Conservation (phyloP, 2,113 vertebrate genomes). For the Lagopus muta region DNA sequence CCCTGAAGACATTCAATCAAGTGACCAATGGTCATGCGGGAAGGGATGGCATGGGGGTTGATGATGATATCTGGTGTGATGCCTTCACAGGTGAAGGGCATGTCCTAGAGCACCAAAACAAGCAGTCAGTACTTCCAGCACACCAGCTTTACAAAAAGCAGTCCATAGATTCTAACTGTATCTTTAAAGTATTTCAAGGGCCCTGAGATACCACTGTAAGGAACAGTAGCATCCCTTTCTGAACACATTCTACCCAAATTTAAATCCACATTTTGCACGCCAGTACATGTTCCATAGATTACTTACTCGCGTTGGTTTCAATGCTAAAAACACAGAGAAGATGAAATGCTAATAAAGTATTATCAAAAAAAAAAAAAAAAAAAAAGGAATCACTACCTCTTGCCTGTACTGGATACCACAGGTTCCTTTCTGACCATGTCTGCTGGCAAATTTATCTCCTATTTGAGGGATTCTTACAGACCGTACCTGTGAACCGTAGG, state of each 20-base stretch:
- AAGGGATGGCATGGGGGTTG: constrained; percentile 98
- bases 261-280: background rate
- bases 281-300: background rate
- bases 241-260: background rate
- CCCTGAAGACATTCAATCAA: constrained; percentile 99
- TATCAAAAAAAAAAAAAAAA: background rate
- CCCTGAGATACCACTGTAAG: fast-evolving
- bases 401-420: constrained; percentile 99
- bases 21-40: constrained; percentile 98
- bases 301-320: background rate
- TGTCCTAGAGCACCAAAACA: constrained; percentile 83
- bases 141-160: background rate
- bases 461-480: constrained; percentile 98
- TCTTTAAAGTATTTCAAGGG: background rate
- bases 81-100: constrained; percentile 98
- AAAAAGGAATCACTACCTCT: constrained; percentile 81
- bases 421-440: constrained; percentile 98
- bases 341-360: background rate
- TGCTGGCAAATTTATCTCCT: constrained; percentile 98
- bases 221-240: background rate
- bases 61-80: constrained; percentile 99
- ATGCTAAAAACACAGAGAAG: background rate
- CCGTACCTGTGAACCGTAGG: constrained; percentile 84
- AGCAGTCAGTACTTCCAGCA: background rate
- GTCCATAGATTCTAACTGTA: background rate